Base-by-base conservation (phyloP, 2,113 vertebrate genomes). In the Blennius ocellaris region DNA sequence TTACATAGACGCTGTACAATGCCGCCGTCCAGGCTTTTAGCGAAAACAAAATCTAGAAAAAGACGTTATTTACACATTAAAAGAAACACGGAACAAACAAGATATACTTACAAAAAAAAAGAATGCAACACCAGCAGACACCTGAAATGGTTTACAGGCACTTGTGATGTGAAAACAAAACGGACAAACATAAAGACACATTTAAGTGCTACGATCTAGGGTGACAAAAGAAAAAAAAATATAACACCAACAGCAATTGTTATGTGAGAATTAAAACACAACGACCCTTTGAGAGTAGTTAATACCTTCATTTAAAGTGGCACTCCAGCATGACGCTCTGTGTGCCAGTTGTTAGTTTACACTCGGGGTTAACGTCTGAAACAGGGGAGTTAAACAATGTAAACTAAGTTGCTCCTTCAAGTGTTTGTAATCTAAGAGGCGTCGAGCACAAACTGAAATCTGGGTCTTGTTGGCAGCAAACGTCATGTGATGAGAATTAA, bases 251-350 rank as follows among this genome's bases (percentile, higher is more conserved):
- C 49, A 81, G 79, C 50, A 81, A 43, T 56, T 64, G 47, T 61
- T 60, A 76, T 54, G 69, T 52, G 7, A 49, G 49, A 73, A 47
- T 73, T 57, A 69, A 79, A 84, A 83, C 66, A 83, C 65, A 85
- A 79, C 17, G 52, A 68, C 47, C 59, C 52, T 57, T 58, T 39
- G 21, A 80, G 41, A 84, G 60, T 80, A 74, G 50, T 61, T 30
- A 73, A 87, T 65, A 86, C 90, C 91, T 94, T 94, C 91, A 93
- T 93, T 92, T 84, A 82, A 84, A 80, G 51, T 76, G 69, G 82
- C 43, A 85, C 69, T 77, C 69, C 47, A 60, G 60, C 72, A 66
- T 55, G 48, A 86, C 41, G 65, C 45, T 81, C 57, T 52, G 48
- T 63, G 51, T 50, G 55, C 16, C 47, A 64, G 39, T 45, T 52